A percentile compares a stretch with the other conserved stretches of the same genome.
Conservation (phyloP, 2,888 invertebrate species). For the Apomyelois bistriatella region DNA sequence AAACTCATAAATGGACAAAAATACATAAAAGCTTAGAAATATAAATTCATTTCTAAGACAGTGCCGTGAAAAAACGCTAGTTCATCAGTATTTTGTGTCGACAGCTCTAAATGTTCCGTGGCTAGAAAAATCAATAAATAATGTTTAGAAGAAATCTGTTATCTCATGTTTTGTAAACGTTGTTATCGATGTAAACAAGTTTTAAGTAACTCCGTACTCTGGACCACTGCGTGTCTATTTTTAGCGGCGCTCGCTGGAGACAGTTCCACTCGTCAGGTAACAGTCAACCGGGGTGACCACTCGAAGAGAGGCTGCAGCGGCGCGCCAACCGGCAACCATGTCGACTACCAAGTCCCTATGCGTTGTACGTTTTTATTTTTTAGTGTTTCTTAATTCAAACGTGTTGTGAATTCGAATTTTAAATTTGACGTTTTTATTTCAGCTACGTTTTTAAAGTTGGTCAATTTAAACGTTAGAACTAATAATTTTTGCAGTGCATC, state of each 20-base stretch:
- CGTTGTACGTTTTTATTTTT: slow-evolving; percentile 42
- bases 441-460: too few relatives aligned
- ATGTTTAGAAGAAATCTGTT: slow-evolving; percentile 37
- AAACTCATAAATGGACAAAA: too few relatives aligned
- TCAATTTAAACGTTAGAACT: too few relatives aligned
- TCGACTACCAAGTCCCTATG: slow-evolving; percentile 44
- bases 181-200: slow-evolving; percentile 61
- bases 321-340: slow-evolving; percentile 28
- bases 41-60: too few relatives aligned
- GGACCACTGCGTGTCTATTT: slow-evolving; percentile 55
- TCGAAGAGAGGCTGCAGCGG: slow-evolving; percentile 42
- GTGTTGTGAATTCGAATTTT: background rate
- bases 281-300: slow-evolving; percentile 31
- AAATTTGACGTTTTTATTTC: too few relatives aligned
- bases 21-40: too few relatives aligned
- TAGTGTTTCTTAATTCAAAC: slow-evolving; percentile 5
- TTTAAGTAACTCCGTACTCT: slow-evolving; percentile 68
- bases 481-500: too few relatives aligned
- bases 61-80: background rate
- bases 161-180: slow-evolving; percentile 65
- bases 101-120: slow-evolving; percentile 16
- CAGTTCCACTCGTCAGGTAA: slow-evolving; percentile 58
- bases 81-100: background rate
- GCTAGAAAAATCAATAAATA: slow-evolving; percentile 26
- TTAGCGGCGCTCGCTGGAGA: slow-evolving; percentile 42